Conservation (phyloP, 2,797 vertebrate genomes). For the Muscicapa comitata region DNA sequence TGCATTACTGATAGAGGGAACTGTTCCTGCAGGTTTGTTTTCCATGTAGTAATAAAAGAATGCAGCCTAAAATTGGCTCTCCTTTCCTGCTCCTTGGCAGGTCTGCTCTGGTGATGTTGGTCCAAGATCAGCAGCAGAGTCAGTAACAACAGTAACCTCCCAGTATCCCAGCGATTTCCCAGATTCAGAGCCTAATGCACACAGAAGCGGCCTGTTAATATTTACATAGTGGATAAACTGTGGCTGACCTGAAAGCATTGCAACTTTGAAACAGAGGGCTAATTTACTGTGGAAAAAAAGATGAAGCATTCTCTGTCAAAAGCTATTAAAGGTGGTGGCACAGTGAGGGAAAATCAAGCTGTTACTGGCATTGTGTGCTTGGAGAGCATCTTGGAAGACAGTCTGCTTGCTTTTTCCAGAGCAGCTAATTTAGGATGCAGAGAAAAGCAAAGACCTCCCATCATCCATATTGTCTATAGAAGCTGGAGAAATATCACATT, state of each 20-base stretch:
- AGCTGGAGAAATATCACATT: background rate
- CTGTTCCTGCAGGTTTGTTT: constrained; percentile 50
- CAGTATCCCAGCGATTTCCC: background rate
- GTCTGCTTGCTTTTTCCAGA: background rate
- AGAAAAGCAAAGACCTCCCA: background rate
- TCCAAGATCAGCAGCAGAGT: constrained; percentile 33
- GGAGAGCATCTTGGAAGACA: background rate
- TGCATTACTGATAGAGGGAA: constrained; percentile 7
- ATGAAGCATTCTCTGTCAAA: background rate
- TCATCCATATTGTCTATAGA: background rate
- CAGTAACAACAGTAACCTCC: constrained; percentile 15
- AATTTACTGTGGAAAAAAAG: constrained; percentile 7
- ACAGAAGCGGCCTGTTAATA: constrained; percentile 32
- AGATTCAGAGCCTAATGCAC: background rate
- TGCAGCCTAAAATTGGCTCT: background rate
- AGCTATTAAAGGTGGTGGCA: background rate
- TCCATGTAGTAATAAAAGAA: constrained; percentile 50
- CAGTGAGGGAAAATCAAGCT: background rate
- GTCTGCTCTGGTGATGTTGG: constrained; percentile 25
- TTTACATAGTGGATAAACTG: constrained; percentile 56
- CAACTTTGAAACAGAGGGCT: constrained; percentile 42
- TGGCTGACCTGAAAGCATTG: constrained; percentile 44
- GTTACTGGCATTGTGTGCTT: background rate
- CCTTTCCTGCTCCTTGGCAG: constrained; percentile 38
- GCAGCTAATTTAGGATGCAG: background rate